These are phyloP conservation scores for Prosopocoilus inquinatus DNA, from an alignment of 2,888 invertebrate species.

Conservation along the genomic window DNA sequence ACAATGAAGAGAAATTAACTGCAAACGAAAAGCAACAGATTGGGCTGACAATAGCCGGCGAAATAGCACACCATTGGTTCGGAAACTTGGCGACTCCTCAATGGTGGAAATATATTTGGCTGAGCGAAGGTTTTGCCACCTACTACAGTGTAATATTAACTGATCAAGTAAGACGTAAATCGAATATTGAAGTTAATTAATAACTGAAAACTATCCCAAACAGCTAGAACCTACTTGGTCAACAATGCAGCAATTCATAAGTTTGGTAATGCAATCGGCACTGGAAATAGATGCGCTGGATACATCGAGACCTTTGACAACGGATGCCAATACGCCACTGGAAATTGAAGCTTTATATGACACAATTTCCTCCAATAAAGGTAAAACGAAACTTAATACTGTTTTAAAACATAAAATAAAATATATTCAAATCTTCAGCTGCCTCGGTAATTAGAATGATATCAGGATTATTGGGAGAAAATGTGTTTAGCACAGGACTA, in stretches of 20 bases:
- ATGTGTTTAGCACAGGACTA: conserved; percentile 6
- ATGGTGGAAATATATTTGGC: conserved; percentile 51
- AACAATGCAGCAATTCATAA: conserved; percentile 50
- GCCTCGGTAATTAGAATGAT: conserved; percentile 15
- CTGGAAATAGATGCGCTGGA: conserved; percentile 49
- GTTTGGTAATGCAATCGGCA: conserved; percentile 44
- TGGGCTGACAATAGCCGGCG: conserved; percentile 51
- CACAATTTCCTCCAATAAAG: conserved; percentile 62
- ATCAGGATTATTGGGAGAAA: conserved; percentile 4
- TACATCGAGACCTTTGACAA: conserved; percentile 57
- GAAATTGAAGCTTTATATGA: conserved; percentile 57
- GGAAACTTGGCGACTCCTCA: conserved; percentile 48
- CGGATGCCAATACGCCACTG: conserved; percentile 52
- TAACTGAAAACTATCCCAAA: neutral
- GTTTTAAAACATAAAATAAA: too few relatives aligned
- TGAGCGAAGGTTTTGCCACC: conserved; percentile 56
- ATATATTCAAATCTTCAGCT: conserved; percentile 2
- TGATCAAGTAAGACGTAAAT: conserved; percentile 26
- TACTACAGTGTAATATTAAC: conserved; percentile 52
- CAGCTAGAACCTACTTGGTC: conserved; percentile 46
- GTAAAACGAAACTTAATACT: conserved; percentile 36
- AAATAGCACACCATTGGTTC: conserved; percentile 58
- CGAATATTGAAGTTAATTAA: neutral
- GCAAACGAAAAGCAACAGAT: conserved; percentile 32
- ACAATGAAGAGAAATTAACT: conserved; percentile 5